phyloP scores from a whole-genome alignment of 2,888 invertebrate genomes.

The Caenorhabditis drosophilae region DNA sequence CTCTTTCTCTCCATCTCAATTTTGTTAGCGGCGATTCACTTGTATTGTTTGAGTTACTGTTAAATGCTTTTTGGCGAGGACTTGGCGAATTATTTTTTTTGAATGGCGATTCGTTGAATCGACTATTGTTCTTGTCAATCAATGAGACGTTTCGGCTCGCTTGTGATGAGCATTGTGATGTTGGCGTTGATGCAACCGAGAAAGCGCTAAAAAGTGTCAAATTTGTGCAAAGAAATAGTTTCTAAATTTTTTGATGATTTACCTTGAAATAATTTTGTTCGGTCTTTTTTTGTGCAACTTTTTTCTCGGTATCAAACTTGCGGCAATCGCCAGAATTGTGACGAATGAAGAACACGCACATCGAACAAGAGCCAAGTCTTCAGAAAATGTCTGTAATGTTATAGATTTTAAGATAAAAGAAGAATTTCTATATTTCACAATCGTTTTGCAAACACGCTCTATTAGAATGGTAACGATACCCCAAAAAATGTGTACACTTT shows the following conservation, averaged over 20 bases:
- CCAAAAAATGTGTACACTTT: too few relatives aligned
- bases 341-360: constrained; percentile 39
- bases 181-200: constrained; percentile 57
- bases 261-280: constrained; percentile 42
- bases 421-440: too few relatives aligned
- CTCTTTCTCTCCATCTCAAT: constrained; percentile 22
- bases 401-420: too few relatives aligned
- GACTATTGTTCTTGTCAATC: constrained; percentile 1
- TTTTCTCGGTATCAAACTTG: constrained; percentile 41
- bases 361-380: constrained; percentile 32
- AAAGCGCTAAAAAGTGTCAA: constrained; percentile 58
- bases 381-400: constrained; percentile 5
- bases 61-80: background rate
- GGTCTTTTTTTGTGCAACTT: constrained; percentile 36
- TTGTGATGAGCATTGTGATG: constrained; percentile 53
- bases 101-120: background rate
- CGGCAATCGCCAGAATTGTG: constrained; percentile 30
- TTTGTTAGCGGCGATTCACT: background rate
- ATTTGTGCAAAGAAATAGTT: too few relatives aligned
- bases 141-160: constrained; percentile 18
- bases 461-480: too few relatives aligned
- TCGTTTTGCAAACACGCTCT: too few relatives aligned
- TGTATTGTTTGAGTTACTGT: background rate
- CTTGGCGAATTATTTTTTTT: background rate
- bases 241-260: too few relatives aligned